Conservation (phyloP, 2,797 vertebrate species). For the Scomberomorus guttatus region DNA sequence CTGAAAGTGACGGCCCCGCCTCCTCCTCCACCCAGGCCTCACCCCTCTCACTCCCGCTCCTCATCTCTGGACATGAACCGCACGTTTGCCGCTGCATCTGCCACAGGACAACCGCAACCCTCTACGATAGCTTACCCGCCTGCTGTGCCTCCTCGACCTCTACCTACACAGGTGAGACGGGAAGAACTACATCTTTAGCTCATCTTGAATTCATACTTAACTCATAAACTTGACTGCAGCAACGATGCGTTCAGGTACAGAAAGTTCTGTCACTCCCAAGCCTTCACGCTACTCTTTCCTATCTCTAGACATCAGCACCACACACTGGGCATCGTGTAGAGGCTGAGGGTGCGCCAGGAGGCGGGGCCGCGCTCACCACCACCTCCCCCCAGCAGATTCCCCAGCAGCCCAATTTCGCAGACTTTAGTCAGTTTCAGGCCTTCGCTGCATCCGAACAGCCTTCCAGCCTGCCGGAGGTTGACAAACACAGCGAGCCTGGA, state of each 20-base stretch:
- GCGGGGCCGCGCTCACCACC: conserved; percentile 78
- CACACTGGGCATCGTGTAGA: conserved; percentile 91
- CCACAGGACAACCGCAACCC: conserved; percentile 89
- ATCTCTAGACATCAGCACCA: conserved; percentile 87
- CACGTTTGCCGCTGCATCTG: conserved; percentile 89
- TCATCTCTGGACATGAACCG: conserved; percentile 98
- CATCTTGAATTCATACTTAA: background rate
- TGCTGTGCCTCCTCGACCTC: conserved; percentile 97
- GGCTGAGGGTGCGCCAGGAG: conserved; percentile 85
- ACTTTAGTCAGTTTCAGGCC: conserved; percentile 98
- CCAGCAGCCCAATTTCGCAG: conserved; percentile 98
- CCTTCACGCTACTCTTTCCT: background rate
- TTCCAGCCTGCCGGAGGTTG: conserved; percentile 89
- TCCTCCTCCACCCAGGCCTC: conserved; percentile 95
- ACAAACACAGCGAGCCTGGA: conserved; percentile 89
- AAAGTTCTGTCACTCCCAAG: too few relatives aligned
- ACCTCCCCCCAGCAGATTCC: conserved; percentile 98
- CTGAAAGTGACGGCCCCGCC: conserved; percentile 92
- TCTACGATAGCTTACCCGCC: conserved; percentile 93
- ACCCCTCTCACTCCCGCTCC: conserved; percentile 95
- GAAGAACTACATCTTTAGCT: background rate
- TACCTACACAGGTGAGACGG: conserved; percentile 91
- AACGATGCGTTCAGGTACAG: background rate
- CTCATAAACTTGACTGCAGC: too few relatives aligned
- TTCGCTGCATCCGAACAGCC: conserved; percentile 89